Percentiles rank a stretch among this genome's conserved stretches.
Conservation (phyloP, 1,140 invertebrate genomes). For the Pachypsylla venusta region DNA sequence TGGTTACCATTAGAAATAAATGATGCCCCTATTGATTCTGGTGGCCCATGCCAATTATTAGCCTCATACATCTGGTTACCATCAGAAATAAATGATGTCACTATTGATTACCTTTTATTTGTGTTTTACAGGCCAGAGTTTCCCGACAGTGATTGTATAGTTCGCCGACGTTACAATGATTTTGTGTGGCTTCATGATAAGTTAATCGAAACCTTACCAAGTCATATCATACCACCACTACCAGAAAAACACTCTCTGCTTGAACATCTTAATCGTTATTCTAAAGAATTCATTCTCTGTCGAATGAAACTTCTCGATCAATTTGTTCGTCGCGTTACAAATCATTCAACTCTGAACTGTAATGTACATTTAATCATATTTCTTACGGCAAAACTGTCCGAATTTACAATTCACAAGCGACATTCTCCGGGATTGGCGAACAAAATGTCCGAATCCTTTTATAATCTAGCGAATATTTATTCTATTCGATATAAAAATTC, state of each 20-base stretch:
- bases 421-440: slow-evolving; percentile 12
- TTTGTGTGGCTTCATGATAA: slow-evolving; percentile 55
- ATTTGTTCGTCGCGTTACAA: slow-evolving; percentile 45
- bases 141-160: slow-evolving; percentile 47
- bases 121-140: slow-evolving; percentile 45
- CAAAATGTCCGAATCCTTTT: slow-evolving; percentile 18
- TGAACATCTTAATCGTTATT: slow-evolving; percentile 54
- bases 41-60: too few species aligned
- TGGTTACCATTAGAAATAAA: too few species aligned
- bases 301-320: slow-evolving; percentile 53
- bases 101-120: slow-evolving; percentile 19
- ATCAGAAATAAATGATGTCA: too few species aligned
- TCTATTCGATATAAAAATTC: slow-evolving; percentile 14
- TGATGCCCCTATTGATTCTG: too few species aligned
- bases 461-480: slow-evolving; percentile 17
- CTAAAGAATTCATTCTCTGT: slow-evolving; percentile 53
- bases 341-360: slow-evolving; percentile 56
- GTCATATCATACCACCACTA: slow-evolving; percentile 55
- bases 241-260: slow-evolving; percentile 55
- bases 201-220: slow-evolving; percentile 46
- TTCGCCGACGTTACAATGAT: slow-evolving; percentile 56
- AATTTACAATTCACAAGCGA: neutral
- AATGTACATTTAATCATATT: slow-evolving; percentile 50
- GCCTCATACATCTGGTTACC: too few species aligned
- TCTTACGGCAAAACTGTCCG: slow-evolving; percentile 47